Evolutionary conservation across 2,113 vertebrate genomes (phyloP).

Genomic region (Hassar affinis): DNA sequence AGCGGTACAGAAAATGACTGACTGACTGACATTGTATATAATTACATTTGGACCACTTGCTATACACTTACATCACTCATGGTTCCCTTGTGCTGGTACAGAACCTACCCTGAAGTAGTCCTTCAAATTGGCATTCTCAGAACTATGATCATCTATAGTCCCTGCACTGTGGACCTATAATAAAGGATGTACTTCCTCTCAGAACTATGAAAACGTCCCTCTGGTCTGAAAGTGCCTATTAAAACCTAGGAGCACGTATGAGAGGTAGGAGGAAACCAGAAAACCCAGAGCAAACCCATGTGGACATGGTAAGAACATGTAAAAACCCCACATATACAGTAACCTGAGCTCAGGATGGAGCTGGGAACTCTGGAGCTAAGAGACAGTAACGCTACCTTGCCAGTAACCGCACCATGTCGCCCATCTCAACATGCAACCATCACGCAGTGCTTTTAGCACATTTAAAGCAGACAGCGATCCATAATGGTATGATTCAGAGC

Average conservation of each 20-base stretch:
- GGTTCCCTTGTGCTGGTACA: too few species aligned
- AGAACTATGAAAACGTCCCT: too few species aligned
- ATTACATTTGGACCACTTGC: too few species aligned
- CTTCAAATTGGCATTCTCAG: too few species aligned
- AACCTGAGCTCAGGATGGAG: not conserved
- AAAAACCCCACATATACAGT: not conserved
- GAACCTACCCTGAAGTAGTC: too few species aligned
- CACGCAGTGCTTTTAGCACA: not conserved
- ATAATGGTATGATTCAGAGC: not conserved
- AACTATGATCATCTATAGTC: too few species aligned
- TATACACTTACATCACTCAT: too few species aligned
- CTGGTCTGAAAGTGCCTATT: not conserved
- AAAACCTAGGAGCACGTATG: too few species aligned
- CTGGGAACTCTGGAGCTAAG: not conserved
- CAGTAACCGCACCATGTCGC: not conserved
- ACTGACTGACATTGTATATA: too few species aligned
- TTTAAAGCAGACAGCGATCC: not conserved
- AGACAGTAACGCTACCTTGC: not conserved
- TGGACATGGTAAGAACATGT: not conserved
- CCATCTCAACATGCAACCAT: not conserved
- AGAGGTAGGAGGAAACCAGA: not conserved
- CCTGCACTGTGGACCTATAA: too few species aligned
- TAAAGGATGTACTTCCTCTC: too few species aligned
- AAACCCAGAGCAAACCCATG: not conserved
- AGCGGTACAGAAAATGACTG: too few species aligned